phyloP scores from a whole-genome alignment of 2,888 invertebrate species.

The Crepidodera aurea region DNA sequence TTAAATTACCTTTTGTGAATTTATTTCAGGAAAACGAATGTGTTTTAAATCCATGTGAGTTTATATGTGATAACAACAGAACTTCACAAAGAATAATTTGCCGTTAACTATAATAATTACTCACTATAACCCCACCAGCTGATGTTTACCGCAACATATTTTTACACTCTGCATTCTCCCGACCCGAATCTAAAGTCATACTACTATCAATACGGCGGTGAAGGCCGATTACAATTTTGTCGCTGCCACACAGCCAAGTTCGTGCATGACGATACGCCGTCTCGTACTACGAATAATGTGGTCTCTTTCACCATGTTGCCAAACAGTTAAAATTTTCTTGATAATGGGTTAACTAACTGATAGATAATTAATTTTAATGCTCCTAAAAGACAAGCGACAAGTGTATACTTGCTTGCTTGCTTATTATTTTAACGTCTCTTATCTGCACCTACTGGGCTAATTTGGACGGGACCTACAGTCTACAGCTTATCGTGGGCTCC shows the following conservation, averaged over 20 bases:
- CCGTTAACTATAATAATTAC: neutral
- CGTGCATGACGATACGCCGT: slow-evolving; percentile 37
- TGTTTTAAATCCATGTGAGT: slow-evolving; percentile 12
- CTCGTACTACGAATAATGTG: slow-evolving; percentile 31
- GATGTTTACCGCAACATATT: slow-evolving; percentile 36
- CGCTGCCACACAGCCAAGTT: slow-evolving; percentile 13
- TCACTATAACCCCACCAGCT: slow-evolving; percentile 38
- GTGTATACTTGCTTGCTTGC: no score
- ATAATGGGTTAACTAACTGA: no score
- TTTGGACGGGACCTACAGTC: no score
- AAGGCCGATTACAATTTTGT: slow-evolving; percentile 28
- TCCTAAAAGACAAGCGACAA: no score
- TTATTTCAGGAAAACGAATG: no score
- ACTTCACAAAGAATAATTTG: slow-evolving; percentile 16
- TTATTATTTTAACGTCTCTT: no score
- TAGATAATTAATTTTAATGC: no score
- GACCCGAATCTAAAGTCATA: slow-evolving; percentile 16
- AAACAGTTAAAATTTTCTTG: neutral
- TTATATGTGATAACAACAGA: neutral
- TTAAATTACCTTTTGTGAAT: slow-evolving; percentile 5
- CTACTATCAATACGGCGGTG: slow-evolving; percentile 2
- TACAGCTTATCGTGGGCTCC: no score
- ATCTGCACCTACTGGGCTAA: no score
- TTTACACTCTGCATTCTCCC: slow-evolving; percentile 24
- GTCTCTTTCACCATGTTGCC: slow-evolving; percentile 28